Conservation (phyloP, 2,888 invertebrate species). For the Megalurothrips usitatus region DNA sequence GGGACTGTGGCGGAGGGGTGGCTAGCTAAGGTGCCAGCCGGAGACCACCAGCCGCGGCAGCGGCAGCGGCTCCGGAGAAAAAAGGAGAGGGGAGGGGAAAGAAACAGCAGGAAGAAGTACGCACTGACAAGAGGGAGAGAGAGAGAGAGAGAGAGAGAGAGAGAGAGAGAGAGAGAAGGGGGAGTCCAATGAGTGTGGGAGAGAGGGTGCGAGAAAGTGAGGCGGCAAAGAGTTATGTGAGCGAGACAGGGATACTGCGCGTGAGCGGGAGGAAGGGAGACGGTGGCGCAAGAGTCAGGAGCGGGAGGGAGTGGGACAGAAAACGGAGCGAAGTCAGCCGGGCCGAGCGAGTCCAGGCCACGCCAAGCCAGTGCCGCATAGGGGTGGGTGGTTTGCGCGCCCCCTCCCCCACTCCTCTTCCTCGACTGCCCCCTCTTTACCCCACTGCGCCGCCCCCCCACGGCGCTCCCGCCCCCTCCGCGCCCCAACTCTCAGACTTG, state of each 20-base stretch:
- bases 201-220: not conserved
- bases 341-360: not conserved
- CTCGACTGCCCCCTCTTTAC: no score
- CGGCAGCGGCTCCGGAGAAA: not conserved
- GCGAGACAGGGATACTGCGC: not conserved
- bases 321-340: not conserved
- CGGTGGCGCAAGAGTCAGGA: not conserved
- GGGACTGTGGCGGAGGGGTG: no score
- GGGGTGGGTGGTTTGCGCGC: not conserved
- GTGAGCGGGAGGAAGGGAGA: not conserved
- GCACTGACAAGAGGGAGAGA: not conserved
- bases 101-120: not conserved
- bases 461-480: not conserved
- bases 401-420: not conserved
- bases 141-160: slow-evolving; percentile 14
- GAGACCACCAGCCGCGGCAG: no score
- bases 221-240: not conserved
- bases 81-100: not conserved
- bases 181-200: not conserved
- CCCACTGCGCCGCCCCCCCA: no score
- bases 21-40: no score
- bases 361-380: slow-evolving; percentile 3
- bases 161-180: slow-evolving; percentile 11
- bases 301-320: not conserved
- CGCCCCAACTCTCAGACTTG: not conserved